Evolutionary conservation across 2,113 vertebrate species (phyloP), one percentile per base, ranked within the genome.

Genomic region (Todiramphus chloris): DNA sequence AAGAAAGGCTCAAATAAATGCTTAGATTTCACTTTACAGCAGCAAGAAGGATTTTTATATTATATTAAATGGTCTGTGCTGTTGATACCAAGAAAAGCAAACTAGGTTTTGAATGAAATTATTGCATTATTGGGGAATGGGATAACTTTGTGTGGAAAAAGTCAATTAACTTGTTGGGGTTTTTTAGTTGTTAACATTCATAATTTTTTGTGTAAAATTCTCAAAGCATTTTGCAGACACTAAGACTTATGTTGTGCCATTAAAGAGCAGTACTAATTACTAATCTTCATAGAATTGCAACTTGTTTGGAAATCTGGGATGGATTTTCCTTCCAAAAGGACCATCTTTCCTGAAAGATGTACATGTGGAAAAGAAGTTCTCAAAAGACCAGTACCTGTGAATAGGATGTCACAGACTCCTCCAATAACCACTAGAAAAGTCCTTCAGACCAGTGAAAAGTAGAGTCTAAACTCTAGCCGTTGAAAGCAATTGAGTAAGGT

Each of bases 1-100:
- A 87, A 76, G 28, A 58, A 77, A 85, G 4, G 18, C 23, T 87
- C 37, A 78, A 89, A 83, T 39, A 96, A 92, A 70, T 43, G 84
- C 44, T 55, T 73, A 59, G 44, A 46, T 91, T 90, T 91, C 33
- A 56, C 25, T 89, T 74, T 86, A 43, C 16, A 85, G 70, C 78
- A 81, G 56, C 8, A 93, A 66, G 62, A 89, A 79, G 39, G 19
- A 64, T 20, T 84, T 95, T 96, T 92, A 74, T 93, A 81, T 92
- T 90, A 43, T 33, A 78, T 91, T 64, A 90, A 83, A 88, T 64
- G 1, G 28, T 58, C 11, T 58, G 16, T 76, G 60, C 20, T 83
- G 46, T 48, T 93, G 64, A 90, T 64, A 44, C 8, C 5, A 18
- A 74, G 13, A 83, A 95, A 96, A 76, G 2, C 8, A 93, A 83